Evolutionary conservation across 2,797 vertebrate genomes (phyloP).

Genomic region (Nannoperca obscura): DNA sequence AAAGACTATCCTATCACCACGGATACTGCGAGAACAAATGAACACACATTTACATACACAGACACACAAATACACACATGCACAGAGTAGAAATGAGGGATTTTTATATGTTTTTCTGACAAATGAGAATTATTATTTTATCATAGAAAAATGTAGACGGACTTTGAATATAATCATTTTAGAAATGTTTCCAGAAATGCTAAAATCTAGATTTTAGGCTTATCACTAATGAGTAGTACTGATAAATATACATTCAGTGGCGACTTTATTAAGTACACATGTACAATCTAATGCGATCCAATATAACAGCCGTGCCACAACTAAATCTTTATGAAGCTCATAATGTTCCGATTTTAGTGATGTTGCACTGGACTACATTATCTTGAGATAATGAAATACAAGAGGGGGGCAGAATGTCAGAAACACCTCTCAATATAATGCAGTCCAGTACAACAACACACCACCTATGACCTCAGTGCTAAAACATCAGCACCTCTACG

Average conservation of each 20-base stretch:
- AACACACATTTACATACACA: slow-evolving; percentile 35
- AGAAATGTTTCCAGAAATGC: neutral
- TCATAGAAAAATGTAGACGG: neutral
- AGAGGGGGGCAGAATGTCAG: neutral
- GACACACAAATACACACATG: slow-evolving; percentile 18
- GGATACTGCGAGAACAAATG: slow-evolving; percentile 67
- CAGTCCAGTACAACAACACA: neutral
- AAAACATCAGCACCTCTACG: neutral
- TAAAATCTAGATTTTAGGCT: neutral
- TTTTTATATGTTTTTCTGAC: neutral
- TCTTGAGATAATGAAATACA: too few species aligned
- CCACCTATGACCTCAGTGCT: neutral
- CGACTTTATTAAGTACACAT: neutral
- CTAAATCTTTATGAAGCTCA: neutral
- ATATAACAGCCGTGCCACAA: neutral
- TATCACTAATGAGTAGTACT: slow-evolving; percentile 2
- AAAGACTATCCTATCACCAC: slow-evolving; percentile 87
- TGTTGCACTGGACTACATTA: too few species aligned
- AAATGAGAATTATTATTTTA: slow-evolving; percentile 22
- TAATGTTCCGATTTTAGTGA: neutral
- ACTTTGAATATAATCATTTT: neutral
- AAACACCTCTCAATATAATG: neutral
- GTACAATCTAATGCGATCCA: neutral
- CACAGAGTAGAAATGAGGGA: slow-evolving; percentile 8
- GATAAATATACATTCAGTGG: neutral